These are phyloP conservation scores for Malurus melanocephalus DNA, from an alignment of 2,113 vertebrate genomes.

Conservation along the genomic window DNA sequence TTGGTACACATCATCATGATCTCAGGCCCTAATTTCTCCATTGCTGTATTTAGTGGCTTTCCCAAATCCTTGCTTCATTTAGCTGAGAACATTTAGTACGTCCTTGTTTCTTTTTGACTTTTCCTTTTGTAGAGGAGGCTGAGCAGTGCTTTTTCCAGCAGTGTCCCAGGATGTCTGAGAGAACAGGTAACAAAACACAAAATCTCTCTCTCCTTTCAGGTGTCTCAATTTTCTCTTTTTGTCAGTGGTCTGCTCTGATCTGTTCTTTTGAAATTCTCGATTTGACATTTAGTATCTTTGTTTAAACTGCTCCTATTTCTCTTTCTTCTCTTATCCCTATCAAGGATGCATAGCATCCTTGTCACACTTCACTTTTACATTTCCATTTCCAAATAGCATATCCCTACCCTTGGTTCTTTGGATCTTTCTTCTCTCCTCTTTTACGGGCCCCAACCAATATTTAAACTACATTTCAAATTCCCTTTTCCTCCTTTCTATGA, in stretches of 20 bases:
- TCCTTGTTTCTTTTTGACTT: neutral
- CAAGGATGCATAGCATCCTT: neutral
- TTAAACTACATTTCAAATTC: neutral
- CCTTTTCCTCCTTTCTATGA: neutral
- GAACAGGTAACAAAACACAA: neutral
- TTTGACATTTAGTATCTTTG: neutral
- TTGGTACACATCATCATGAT: neutral
- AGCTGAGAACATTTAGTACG: neutral
- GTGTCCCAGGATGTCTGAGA: neutral
- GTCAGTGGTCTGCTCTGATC: neutral
- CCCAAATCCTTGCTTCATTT: neutral
- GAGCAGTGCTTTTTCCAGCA: neutral
- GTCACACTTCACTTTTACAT: neutral
- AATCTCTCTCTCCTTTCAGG: neutral
- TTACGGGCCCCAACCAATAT: neutral
- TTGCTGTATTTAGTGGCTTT: conserved; percentile 9
- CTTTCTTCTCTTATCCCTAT: neutral
- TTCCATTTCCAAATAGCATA: neutral
- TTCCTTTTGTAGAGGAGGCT: neutral
- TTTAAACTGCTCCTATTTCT: neutral
- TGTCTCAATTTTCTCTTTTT: neutral
- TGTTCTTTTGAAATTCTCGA: neutral
- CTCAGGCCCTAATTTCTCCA: neutral
- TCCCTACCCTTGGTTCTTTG: neutral
- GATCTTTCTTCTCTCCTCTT: neutral